These are phyloP conservation scores for Stenotaenia linearis DNA, from an alignment of 2,888 invertebrate species.

Conservation along the genomic window DNA sequence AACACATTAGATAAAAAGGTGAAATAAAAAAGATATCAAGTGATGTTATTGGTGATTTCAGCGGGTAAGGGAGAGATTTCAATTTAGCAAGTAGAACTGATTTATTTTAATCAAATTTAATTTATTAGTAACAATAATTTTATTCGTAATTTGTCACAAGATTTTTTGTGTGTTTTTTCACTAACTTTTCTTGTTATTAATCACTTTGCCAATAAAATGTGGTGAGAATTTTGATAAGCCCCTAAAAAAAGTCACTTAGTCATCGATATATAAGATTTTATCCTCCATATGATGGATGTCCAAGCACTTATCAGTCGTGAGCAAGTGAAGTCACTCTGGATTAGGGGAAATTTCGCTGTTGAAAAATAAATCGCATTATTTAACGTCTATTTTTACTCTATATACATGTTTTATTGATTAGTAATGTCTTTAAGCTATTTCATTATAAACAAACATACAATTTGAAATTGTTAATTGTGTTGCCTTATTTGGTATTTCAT, in stretches of 20 bases:
- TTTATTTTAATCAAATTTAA: background rate
- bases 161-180: background rate
- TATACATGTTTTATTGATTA: background rate
- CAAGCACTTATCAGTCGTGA: background rate
- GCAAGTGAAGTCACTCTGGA: background rate
- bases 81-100: background rate
- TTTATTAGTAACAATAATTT: background rate
- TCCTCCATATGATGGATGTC: constrained; percentile 14
- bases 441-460: background rate
- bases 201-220: constrained; percentile 24
- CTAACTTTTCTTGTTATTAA: background rate
- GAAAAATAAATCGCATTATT: background rate
- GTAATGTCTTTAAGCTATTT: background rate
- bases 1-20: background rate
- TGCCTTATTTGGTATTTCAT: background rate
- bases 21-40: background rate
- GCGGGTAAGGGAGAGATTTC: background rate
- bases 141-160: background rate
- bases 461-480: background rate
- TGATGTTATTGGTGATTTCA: background rate
- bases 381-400: background rate
- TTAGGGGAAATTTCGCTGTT: background rate
- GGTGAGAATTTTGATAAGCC: background rate
- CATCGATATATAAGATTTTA: constrained; percentile 26
- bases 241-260: constrained; percentile 16